Base-by-base conservation (phyloP, 2,113 vertebrate species). In the Heterochromis multidens region DNA sequence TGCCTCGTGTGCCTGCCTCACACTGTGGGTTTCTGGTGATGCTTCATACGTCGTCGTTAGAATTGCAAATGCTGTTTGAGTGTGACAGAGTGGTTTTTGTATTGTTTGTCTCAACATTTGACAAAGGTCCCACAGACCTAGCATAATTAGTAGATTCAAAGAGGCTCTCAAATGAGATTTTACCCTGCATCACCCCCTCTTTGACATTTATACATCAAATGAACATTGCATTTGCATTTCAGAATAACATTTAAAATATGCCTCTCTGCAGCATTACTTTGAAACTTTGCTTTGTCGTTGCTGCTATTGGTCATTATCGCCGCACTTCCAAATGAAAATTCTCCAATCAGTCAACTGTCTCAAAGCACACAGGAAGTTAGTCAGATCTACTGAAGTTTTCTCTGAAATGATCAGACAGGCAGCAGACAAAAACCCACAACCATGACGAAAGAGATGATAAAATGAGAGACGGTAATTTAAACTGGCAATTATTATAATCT, bases 1-100 rank as follows among this genome's bases (percentile, higher is more conserved):
- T 1, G 80, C 43, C 86, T 87, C 78, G 62, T 93, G 90, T 90
- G 87, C 84, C 85, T 74, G 88, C 84, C 89, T 82, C 85, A 60
- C 88, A 84, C 88, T 91, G 94, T 93, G 93, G 93, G 93, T 70
- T 93, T 92, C 90, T 94, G 92, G 77, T 88, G 91, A 59, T 81
- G 93, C 89, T 92, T 90, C 93, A 88, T 91, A 82, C 77, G 52
- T 86, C 72, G 61, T 92, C 40, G 70, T 94, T 94, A 88, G 93
- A 93, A 93, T 95, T 95, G 95, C 95, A 94, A 95, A 95, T 95
- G 90, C 59, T 25, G 19, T 40, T 85, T 1, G 76, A 93, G 91
- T 70, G 91, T 80, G 83, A 94, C 95, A 94, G 90, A 92, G 91
- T 83, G 87, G 19, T 91, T 93, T 90, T 90, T 94, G 92, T 93